Base-by-base conservation (phyloP, 2,888 invertebrate genomes). In the Oscheius onirici region DNA sequence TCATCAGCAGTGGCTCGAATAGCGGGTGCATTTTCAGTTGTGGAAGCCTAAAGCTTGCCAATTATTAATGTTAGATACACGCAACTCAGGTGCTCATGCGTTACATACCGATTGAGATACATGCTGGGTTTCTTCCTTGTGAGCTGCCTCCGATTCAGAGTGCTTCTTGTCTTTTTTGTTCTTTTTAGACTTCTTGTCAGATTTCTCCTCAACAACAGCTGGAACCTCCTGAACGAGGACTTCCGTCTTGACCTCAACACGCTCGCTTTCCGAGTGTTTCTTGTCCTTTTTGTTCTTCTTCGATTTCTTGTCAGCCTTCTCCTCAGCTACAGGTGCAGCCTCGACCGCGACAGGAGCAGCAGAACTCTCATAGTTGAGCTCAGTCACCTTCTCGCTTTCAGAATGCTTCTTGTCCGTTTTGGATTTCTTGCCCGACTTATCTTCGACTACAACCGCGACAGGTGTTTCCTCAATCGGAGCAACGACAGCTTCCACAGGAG, bases 131-230 rank as follows among this genome's bases (percentile, higher is more conserved):
- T 54, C 57, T 13, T 58, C 52, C 10, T 58, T 41, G 17, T 55
- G 69, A 49, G 49, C 17, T 15, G 63, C 34, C 65, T 75, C 76
- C 22, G 73, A 73, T 55, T 75, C 78, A 46, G 72, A 71, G 54
- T 75, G 72, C 71, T 72, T 75, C 72, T 77, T 78, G 49, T 71
- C 55, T 49, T 66, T 72, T 34, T 69, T 69, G 44, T 71, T 63
- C 41, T 52, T 65, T 55, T 71, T 69, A 13, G 40, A 52, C 43
- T 43, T 24, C 69, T 69, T 69, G 24, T 55, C 43, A n/a, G 13
- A n/a, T 58, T 54, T 54, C 55, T 22, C 55, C n/a, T 34, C 34
- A 22, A 24, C n/a, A 3, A 20, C 24, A 52, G 20, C 24, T 17
- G 28, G 17, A 17, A 6, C 46, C 15, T 44, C 26, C 15, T 11